Base-by-base conservation (phyloP, 2,113 vertebrate species). In the Silurus glanis region DNA sequence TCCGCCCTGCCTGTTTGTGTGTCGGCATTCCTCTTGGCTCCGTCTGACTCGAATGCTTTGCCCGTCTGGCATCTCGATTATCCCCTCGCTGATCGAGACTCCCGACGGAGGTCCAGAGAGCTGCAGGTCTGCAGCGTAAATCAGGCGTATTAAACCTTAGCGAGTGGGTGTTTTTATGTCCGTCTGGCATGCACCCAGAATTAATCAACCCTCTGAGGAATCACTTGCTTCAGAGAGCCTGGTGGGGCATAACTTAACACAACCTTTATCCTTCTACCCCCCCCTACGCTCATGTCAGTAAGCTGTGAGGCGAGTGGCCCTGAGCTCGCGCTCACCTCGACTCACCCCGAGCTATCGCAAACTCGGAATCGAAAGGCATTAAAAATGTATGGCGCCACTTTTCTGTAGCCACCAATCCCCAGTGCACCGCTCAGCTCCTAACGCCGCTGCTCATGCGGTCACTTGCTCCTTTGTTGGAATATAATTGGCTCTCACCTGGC, bases 161-260 rank as follows among this genome's bases (percentile, higher is more conserved):
- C 67, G 67, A 87, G 86, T 85, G 87, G 66, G 78, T 75, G 72
- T 85, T 89, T 88, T 90, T 86, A 87, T 90, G 86, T n/a, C 72
- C 59, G 76, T 49, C 55, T 0, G 72, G 47, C 49, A 5, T 49
- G 82, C 25, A 59, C 62, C 80, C 64, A 49, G 69, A 45, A 53
- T 91, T 84, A 86, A 55, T 93, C 90, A 91, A 72, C 16, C 14
- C 17, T 9, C 58, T 82, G 83, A 87, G 88, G 86, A 89, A 90
- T 91, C 80, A 84, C 88, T 51, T 12, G 55, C 76, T 85, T 81
- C 88, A 84, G 28, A 85, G 74, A 84, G 87, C 80, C 88, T 87
- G 75, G 66, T 28, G 83, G 45, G 61, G 90, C 90, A 91, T 91
- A 90, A 90, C 90, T 91, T 87, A 90, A 89, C 90, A 90, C 80